Evolutionary conservation across 2,113 vertebrate genomes (phyloP), one percentile per base, ranked within the genome.

Genomic region (Tautogolabrus adspersus): DNA sequence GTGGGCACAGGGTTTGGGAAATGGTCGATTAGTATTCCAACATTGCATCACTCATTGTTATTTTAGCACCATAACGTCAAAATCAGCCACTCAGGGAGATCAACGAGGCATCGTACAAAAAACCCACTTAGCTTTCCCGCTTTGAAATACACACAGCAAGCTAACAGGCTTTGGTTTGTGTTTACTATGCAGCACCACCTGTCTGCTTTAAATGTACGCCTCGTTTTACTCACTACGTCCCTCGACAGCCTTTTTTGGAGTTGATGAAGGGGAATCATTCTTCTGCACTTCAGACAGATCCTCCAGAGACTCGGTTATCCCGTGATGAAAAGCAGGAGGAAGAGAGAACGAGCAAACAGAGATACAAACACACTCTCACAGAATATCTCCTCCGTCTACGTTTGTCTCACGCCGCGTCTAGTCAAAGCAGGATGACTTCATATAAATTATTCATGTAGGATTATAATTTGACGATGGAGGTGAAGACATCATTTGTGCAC

Each of bases 221-320:
- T 18, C 69, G 55, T 30, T 67, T 80, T 46, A 75, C 68, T 77
- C 34, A 11, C 70, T 21, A 71, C 58, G 61, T 84, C 73, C 66
- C 52, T 60, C 51, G 16, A 60, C 72, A 13, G 51, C 44, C 62
- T 83, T 68, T 78, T 57, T 49, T 73, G 72, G 77, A 79, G 57
- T 79, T 77, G 82, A 86, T 85, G 75, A 87, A 87, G 80, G 64
- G 23, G 51, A 84, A 66, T 87, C 51, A 73, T 79, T 88, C 66
- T 64, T 52, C 68, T 70, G 47, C 71, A 37, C 68, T 77, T 65
- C 62, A 62, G 37, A 77, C 37, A 70, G 5, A 64, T 82, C 65
- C 87, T 83, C 59, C 47, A 38, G 62, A 63, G 84, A 72, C 62
- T 62, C 64, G 34, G 77, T 80, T 85, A 77, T 21, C 34, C 62